Evolutionary conservation across 2,113 vertebrate species (phyloP).

Genomic region (Paedocypris sp.): DNA sequence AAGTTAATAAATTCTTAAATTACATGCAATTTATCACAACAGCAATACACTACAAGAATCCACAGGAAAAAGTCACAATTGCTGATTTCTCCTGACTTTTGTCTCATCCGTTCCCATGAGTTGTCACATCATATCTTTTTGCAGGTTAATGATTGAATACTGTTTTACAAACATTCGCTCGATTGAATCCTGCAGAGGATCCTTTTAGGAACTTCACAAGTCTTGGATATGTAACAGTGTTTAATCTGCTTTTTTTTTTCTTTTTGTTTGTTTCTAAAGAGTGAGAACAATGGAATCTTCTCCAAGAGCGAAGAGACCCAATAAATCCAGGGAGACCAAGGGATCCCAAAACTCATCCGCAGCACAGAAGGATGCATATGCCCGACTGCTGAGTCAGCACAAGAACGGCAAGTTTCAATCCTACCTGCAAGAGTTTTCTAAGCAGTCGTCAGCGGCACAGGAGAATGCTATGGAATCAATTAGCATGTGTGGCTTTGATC

Average conservation of each 20-base stretch:
- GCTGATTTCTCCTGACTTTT: too few species aligned
- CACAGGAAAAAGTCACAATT: too few species aligned
- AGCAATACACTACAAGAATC: too few species aligned
- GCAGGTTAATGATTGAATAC: too few species aligned
- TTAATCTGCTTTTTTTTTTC: not conserved
- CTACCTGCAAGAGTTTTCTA: constrained; percentile 60
- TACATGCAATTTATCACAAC: too few species aligned
- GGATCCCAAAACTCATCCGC: constrained; percentile 48
- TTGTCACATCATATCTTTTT: too few species aligned
- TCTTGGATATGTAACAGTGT: too few species aligned
- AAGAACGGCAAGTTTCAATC: constrained; percentile 64
- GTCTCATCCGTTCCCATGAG: too few species aligned
- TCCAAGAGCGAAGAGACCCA: constrained; percentile 7
- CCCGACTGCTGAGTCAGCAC: constrained; percentile 71
- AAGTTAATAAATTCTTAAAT: too few species aligned
- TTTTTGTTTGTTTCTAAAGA: not conserved
- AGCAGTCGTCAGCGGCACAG: constrained; percentile 54
- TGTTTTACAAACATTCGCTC: too few species aligned
- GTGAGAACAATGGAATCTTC: constrained; percentile 60
- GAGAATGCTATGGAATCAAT: constrained; percentile 30
- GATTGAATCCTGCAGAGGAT: too few species aligned
- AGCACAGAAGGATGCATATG: constrained; percentile 72
- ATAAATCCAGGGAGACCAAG: constrained; percentile 46
- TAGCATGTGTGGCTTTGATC: constrained; percentile 2
- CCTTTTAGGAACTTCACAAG: too few species aligned